Percentiles rank a stretch among this genome's conserved stretches.
These are phyloP conservation scores for Sycophila sp. DNA, from an alignment of 1,140 invertebrate genomes.

Conservation along the genomic window DNA sequence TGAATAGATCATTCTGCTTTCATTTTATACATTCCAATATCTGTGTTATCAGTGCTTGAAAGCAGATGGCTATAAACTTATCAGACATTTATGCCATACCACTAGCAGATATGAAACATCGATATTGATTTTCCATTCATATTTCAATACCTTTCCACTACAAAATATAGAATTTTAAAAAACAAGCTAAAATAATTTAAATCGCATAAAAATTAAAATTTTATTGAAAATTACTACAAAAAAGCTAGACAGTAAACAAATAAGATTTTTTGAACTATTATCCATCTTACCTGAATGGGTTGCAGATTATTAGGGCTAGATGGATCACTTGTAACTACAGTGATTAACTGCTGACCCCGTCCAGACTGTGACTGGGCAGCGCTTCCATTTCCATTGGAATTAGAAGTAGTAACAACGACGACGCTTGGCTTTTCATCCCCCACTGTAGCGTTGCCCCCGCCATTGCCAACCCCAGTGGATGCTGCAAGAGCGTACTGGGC, in stretches of 20 bases:
- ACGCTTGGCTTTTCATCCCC: constrained; percentile 63
- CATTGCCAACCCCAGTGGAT: constrained; percentile 56
- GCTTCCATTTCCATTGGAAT: constrained; percentile 57
- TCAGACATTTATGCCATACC: constrained; percentile 14
- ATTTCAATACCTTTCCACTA: neutral
- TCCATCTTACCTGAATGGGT: constrained; percentile 59
- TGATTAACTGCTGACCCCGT: constrained; percentile 62
- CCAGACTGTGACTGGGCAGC: constrained; percentile 58
- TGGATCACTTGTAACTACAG: constrained; percentile 63
- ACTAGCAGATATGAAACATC: neutral
- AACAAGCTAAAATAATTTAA: neutral
- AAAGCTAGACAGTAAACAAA: neutral
- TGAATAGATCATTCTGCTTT: neutral
- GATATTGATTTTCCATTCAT: constrained; percentile 21
- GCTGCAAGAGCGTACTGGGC: constrained; percentile 64
- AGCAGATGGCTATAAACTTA: constrained; percentile 44
- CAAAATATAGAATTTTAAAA: neutral
- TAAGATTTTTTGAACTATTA: constrained; percentile 7
- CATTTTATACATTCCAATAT: neutral
- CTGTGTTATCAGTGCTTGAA: constrained; percentile 34
- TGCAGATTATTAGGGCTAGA: constrained; percentile 63
- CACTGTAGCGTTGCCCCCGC: constrained; percentile 56
- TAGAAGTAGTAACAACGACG: constrained; percentile 63
- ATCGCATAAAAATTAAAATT: too few relatives aligned
- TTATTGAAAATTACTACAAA: neutral